Evolutionary conservation across 2,888 invertebrate species (phyloP).

Genomic region (Alsophila aescularia): DNA sequence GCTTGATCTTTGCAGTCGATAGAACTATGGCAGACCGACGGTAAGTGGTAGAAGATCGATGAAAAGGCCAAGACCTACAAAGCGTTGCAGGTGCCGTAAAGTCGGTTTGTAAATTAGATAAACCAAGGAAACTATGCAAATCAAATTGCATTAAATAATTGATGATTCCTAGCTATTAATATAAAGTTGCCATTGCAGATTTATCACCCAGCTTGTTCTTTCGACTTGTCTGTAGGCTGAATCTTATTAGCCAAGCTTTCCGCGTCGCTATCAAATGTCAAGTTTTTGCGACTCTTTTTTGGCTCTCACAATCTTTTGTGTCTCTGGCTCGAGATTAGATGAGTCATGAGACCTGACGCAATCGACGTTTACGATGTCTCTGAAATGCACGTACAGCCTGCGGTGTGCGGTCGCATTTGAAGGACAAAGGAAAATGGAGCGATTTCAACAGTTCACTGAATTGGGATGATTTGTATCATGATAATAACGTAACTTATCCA

Average conservation of each 20-base stretch:
- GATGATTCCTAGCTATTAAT: too few relatives aligned
- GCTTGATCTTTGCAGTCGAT: too few relatives aligned
- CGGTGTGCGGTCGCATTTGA: constrained; percentile 17
- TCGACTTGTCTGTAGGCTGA: neutral
- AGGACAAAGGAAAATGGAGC: constrained; percentile 36
- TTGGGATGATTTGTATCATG: neutral
- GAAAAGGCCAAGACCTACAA: too few relatives aligned
- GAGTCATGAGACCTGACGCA: constrained; percentile 56
- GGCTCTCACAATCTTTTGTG: constrained; percentile 50
- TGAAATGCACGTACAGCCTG: constrained; percentile 24
- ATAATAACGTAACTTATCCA: too few relatives aligned
- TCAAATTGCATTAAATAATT: too few relatives aligned
- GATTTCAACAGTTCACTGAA: constrained; percentile 14
- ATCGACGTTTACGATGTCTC: constrained; percentile 23
- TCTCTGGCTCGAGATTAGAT: constrained; percentile 56
- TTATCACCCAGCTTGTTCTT: neutral
- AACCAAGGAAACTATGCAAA: too few relatives aligned
- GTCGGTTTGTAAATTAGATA: too few relatives aligned
- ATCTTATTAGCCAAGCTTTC: constrained; percentile 10
- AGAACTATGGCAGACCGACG: too few relatives aligned
- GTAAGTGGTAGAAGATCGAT: too few relatives aligned
- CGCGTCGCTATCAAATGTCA: constrained; percentile 11
- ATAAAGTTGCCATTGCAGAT: too few relatives aligned
- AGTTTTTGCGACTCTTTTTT: constrained; percentile 13
- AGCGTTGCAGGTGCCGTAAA: too few relatives aligned